Evolutionary conservation across 2,797 vertebrate species (phyloP).

Genomic region (Amphiprion clarkii): DNA sequence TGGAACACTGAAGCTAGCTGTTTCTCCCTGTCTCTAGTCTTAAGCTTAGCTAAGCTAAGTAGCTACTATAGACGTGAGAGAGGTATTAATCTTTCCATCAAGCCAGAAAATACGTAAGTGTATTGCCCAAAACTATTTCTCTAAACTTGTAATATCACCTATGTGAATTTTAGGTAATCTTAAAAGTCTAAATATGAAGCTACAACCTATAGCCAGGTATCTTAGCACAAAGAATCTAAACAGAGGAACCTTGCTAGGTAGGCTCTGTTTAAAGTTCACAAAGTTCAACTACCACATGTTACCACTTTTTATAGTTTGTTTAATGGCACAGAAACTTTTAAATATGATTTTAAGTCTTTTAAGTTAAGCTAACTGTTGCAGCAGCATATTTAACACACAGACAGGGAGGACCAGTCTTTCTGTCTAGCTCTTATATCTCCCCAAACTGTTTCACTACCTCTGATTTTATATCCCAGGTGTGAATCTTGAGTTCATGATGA

Average conservation of each 20-base stretch:
- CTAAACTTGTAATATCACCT: not conserved
- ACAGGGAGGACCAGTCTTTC: not conserved
- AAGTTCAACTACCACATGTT: too few relatives aligned
- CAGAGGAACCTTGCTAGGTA: not conserved
- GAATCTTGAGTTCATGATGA: slow-evolving; percentile 7
- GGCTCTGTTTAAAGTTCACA: not conserved
- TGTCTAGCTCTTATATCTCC: not conserved
- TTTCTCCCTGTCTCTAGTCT: not conserved
- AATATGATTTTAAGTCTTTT: too few relatives aligned
- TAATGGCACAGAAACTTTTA: too few relatives aligned
- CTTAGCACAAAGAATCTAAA: not conserved
- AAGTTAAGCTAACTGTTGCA: too few relatives aligned
- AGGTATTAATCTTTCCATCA: not conserved
- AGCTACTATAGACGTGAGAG: not conserved
- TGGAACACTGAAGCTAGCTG: too few relatives aligned
- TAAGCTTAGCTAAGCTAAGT: slow-evolving; percentile 1
- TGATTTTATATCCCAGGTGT: slow-evolving; percentile 8
- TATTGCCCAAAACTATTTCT: not conserved
- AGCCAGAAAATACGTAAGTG: not conserved
- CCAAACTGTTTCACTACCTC: not conserved
- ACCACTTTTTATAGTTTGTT: too few relatives aligned
- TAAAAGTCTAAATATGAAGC: not conserved
- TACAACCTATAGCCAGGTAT: not conserved
- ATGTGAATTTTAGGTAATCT: too few relatives aligned
- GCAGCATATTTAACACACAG: not conserved